These are phyloP conservation scores for Chrysotoxum bicinctum DNA, from an alignment of 2,888 invertebrate genomes.

Conservation along the genomic window DNA sequence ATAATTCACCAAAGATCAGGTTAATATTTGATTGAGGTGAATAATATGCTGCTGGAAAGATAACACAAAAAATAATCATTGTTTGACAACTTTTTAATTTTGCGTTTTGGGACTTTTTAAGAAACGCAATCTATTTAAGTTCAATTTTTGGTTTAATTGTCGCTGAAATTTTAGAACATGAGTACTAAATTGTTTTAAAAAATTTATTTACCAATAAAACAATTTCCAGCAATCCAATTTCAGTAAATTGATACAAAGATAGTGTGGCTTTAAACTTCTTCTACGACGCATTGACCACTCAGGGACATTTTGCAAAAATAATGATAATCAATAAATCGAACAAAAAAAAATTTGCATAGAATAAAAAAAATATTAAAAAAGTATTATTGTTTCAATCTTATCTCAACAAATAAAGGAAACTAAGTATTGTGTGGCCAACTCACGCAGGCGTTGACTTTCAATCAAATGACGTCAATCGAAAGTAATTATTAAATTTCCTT, in stretches of 20 bases:
- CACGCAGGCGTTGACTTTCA: conserved; percentile 29
- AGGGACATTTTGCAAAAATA: not conserved
- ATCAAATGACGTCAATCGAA: conserved; percentile 61
- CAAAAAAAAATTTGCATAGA: not conserved
- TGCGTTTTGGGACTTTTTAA: too few relatives aligned
- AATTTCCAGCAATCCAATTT: too few relatives aligned
- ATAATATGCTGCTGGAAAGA: too few relatives aligned
- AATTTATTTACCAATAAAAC: too few relatives aligned
- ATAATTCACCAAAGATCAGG: too few relatives aligned
- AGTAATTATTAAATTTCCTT: conserved; percentile 26
- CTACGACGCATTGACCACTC: not conserved
- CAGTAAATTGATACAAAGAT: not conserved
- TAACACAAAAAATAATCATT: too few relatives aligned
- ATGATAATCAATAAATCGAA: conserved; percentile 7
- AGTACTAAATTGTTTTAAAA: too few relatives aligned
- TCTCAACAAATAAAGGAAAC: conserved; percentile 38
- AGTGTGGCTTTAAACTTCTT: not conserved
- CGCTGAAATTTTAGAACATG: too few relatives aligned
- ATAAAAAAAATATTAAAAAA: not conserved
- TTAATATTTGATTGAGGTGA: too few relatives aligned
- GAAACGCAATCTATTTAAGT: too few relatives aligned
- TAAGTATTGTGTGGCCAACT: conserved; percentile 27
- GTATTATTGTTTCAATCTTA: conserved; percentile 38
- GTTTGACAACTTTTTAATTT: too few relatives aligned
- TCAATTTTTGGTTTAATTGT: too few relatives aligned